phyloP scores from a whole-genome alignment of 2,888 invertebrate species.

The Acleris laterana region DNA sequence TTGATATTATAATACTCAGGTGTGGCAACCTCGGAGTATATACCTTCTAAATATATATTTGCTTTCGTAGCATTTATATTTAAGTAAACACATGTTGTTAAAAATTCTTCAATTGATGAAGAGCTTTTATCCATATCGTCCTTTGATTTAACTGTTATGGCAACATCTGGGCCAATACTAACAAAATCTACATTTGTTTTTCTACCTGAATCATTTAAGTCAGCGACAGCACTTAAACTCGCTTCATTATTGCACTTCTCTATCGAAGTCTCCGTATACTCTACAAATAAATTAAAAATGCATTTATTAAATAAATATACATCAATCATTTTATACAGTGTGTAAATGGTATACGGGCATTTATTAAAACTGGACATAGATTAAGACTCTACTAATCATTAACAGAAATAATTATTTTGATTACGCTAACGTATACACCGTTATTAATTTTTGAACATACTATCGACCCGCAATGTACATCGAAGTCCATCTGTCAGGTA shows the following conservation, averaged over 20 bases:
- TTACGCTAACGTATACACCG: too few species aligned
- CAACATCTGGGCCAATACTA: neutral
- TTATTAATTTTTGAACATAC: too few species aligned
- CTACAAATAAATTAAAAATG: neutral
- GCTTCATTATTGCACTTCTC: neutral
- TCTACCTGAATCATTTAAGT: neutral
- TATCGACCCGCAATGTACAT: too few species aligned
- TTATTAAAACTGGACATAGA: too few species aligned
- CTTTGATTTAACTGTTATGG: neutral
- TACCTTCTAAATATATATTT: neutral
- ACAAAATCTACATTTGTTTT: conserved; percentile 5
- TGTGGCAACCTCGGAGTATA: too few species aligned
- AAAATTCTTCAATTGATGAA: neutral
- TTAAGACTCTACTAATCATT: too few species aligned
- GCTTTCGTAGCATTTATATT: neutral
- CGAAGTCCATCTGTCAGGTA: too few species aligned
- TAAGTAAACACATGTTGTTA: neutral
- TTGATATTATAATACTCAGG: neutral
- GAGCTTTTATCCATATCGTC: neutral
- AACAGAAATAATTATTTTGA: too few species aligned
- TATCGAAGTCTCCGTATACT: neutral
- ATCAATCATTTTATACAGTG: too few species aligned
- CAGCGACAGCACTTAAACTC: neutral
- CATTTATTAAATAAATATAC: too few species aligned
- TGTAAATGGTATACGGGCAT: too few species aligned